phyloP scores from a whole-genome alignment of 1,140 invertebrate genomes.

The Trinorchestia longiramus region DNA sequence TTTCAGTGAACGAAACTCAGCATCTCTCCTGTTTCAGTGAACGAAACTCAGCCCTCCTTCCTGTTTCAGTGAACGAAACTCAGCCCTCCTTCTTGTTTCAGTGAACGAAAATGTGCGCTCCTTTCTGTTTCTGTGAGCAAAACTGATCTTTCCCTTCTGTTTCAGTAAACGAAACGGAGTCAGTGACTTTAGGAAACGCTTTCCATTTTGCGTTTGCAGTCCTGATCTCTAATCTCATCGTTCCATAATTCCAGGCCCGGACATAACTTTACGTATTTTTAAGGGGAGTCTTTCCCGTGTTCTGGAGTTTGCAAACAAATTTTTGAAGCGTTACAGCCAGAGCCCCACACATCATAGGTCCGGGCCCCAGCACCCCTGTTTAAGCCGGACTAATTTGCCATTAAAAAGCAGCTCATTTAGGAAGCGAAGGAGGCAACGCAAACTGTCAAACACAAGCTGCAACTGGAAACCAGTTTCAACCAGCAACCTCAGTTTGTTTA shows the following conservation, averaged over 20 bases:
- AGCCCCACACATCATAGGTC: neutral
- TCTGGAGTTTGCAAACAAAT: slow-evolving; percentile 11
- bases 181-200: neutral
- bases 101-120: neutral
- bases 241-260: neutral
- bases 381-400: neutral
- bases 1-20: neutral
- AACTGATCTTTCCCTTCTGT: neutral
- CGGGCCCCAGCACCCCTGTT: neutral
- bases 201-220: neutral
- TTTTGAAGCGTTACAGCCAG: neutral
- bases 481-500: too few species aligned
- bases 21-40: neutral
- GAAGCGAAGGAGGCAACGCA: neutral
- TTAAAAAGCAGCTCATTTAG: neutral
- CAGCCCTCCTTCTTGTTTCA: neutral
- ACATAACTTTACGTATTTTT: neutral
- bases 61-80: neutral
- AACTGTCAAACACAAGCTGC: too few species aligned
- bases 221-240: neutral
- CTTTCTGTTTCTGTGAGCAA: neutral
- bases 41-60: neutral
- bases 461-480: too few species aligned
- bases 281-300: neutral
- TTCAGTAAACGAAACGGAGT: neutral